Conservation (phyloP, 2,113 vertebrate species). For the Austrofundulus limnaeus region DNA sequence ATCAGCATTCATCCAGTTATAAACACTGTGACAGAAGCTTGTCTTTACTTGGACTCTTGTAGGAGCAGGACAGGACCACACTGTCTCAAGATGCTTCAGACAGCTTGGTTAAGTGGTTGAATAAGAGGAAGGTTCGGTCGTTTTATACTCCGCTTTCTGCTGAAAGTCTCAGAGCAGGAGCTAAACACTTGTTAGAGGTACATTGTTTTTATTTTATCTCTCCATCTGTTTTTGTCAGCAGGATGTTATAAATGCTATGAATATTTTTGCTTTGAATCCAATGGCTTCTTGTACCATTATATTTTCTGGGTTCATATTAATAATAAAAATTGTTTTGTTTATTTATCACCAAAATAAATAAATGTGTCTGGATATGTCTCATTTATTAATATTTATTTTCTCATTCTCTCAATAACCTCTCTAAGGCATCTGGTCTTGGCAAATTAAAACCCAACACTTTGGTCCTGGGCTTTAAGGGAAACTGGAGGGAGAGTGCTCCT, state of each 20-base stretch:
- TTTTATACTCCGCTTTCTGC: conserved; percentile 73
- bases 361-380: too few relatives aligned
- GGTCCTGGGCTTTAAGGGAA: conserved; percentile 78
- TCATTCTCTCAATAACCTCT: too few relatives aligned
- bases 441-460: conserved; percentile 81
- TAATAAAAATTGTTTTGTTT: too few relatives aligned
- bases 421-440: conserved; percentile 59
- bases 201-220: not conserved
- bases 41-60: not conserved
- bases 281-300: too few relatives aligned
- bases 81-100: conserved; percentile 17
- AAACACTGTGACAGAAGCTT: not conserved
- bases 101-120: conserved; percentile 74
- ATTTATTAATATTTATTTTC: not conserved
- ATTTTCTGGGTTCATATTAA: too few relatives aligned
- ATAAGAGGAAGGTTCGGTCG: conserved; percentile 72
- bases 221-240: not conserved
- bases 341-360: too few relatives aligned
- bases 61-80: conserved; percentile 55
- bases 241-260: too few relatives aligned
- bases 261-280: too few relatives aligned
- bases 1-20: not conserved
- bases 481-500: conserved; percentile 74
- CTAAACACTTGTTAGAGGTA: conserved; percentile 78
- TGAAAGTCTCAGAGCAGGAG: conserved; percentile 64